Evolutionary conservation across 1,140 invertebrate genomes (phyloP), one percentile per base, ranked within the genome.

Genomic region (Popillia japonica): DNA sequence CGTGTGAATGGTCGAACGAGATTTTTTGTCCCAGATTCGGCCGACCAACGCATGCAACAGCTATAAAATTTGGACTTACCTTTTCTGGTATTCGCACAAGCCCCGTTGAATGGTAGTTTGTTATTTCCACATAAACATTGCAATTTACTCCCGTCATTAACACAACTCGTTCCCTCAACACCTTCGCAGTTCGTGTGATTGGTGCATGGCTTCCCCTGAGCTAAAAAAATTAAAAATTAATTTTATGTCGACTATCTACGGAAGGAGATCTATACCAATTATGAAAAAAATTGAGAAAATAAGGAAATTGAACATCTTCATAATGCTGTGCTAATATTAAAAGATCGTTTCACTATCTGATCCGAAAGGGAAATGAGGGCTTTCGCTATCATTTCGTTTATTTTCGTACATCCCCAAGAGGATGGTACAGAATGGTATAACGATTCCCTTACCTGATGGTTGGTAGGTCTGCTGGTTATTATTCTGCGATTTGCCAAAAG

Each of bases 61-160:
- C 44, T 14, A 48, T 48, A 48, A 48, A 48, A 48, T 14, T 48
- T 11, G 8, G 10, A 10, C 61, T 81, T 82, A 86, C 85, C 85
- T 82, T 83, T 82, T 75, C 80, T 80, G 64, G 77, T 34, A 6
- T 82, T 81, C 2, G 64, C 79, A 79, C 85, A 86, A 34, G 78
- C 73, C 61, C 81, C 84, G 79, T 86, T 86, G 2, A 68, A 22
- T 3, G 85, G 85, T 76, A 81, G 74, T 41, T 78, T 74, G 78
- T 86, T 86, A 73, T 86, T 83, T 55, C 85, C 85, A 79, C 85
- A 86, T n/a, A 84, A 78, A 78, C 85, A 86, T 23, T 76, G 64
- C 42, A 81, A 79, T 76, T 79, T 82, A 14, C 42, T 42, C 17
- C 59, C 73, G 59, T 80, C 76, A 22, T 44, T 64, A 22, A 86